Evolutionary conservation across 2,888 invertebrate species (phyloP).

Genomic region (Hypomecis punctinalis): DNA sequence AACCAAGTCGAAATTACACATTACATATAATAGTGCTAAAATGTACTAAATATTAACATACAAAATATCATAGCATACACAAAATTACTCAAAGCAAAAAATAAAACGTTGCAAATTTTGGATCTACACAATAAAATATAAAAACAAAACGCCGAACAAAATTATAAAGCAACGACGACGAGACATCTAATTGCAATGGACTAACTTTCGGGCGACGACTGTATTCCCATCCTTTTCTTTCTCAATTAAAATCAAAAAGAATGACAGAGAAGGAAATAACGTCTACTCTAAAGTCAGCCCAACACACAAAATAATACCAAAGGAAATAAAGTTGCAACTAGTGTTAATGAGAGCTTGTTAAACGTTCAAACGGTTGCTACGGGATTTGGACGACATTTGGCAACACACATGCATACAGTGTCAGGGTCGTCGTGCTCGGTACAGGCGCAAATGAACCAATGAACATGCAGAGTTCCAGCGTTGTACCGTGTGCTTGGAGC

Average conservation of each 20-base stretch:
- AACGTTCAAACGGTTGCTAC: slow-evolving; percentile 52
- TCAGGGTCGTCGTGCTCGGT: slow-evolving; percentile 70
- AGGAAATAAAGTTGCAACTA: slow-evolving; percentile 44
- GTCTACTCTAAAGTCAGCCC: not conserved
- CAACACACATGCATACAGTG: slow-evolving; percentile 77
- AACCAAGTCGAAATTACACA: no score
- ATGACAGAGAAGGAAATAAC: not conserved
- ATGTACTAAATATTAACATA: no score
- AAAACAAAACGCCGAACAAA: slow-evolving; percentile 35
- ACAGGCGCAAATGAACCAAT: slow-evolving; percentile 68
- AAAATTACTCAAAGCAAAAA: slow-evolving; percentile 34
- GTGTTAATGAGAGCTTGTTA: slow-evolving; percentile 49
- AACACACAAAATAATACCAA: slow-evolving; percentile 32
- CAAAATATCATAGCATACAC: slow-evolving; percentile 27
- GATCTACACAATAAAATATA: slow-evolving; percentile 29
- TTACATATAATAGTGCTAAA: no score
- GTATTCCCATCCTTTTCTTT: not conserved
- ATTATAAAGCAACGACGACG: slow-evolving; percentile 43
- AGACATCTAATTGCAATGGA: slow-evolving; percentile 21
- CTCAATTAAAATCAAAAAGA: not conserved
- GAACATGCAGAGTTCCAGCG: slow-evolving; percentile 58
- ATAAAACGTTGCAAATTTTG: slow-evolving; percentile 23
- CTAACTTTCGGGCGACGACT: not conserved
- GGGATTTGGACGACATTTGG: slow-evolving; percentile 56
- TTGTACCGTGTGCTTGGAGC: slow-evolving; percentile 79